These are phyloP conservation scores for Liopterus haemorrhoidalis DNA, from an alignment of 2,888 invertebrate species.

Conservation along the genomic window DNA sequence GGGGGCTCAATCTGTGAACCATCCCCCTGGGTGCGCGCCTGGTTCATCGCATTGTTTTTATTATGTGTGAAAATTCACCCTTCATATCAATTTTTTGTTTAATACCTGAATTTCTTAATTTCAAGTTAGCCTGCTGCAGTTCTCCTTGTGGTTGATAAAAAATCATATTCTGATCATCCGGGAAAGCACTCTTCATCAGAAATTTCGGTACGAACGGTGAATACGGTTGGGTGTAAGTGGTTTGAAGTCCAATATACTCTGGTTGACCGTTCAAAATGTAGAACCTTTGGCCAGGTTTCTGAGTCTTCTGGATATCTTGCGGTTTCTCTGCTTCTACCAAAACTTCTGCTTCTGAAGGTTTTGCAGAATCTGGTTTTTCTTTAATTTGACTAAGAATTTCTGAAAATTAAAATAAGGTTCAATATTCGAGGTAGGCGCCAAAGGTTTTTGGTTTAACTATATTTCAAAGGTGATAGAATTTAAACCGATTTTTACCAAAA, in stretches of 20 bases:
- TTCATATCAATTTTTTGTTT: no score
- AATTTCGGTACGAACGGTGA: conserved; percentile 13
- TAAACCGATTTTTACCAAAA: no score
- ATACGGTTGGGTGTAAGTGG: conserved; percentile 3
- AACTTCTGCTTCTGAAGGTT: conserved; percentile 33
- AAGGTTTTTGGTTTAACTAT: no score
- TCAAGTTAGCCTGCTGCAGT: conserved; percentile 6
- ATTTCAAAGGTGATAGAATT: no score
- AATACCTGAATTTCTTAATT: conserved; percentile 4
- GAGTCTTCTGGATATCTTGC: conserved; percentile 20
- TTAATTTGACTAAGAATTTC: no score
- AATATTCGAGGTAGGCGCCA: no score
- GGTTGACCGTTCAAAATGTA: conserved; percentile 54
- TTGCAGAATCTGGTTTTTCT: conserved; percentile 22
- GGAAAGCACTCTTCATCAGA: conserved; percentile 9
- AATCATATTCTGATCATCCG: conserved; percentile 17
- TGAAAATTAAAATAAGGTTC: no score
- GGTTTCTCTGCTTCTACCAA: conserved; percentile 33
- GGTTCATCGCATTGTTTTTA: no score
- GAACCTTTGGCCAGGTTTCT: conserved; percentile 50
- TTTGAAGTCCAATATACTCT: conserved; percentile 39
- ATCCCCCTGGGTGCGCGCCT: no score
- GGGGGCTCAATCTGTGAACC: no score
- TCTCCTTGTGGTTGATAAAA: conserved; percentile 14
- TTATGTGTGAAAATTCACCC: no score